These are phyloP conservation scores for Drosophila tristis DNA, from an alignment of 1,140 invertebrate genomes.

Conservation along the genomic window DNA sequence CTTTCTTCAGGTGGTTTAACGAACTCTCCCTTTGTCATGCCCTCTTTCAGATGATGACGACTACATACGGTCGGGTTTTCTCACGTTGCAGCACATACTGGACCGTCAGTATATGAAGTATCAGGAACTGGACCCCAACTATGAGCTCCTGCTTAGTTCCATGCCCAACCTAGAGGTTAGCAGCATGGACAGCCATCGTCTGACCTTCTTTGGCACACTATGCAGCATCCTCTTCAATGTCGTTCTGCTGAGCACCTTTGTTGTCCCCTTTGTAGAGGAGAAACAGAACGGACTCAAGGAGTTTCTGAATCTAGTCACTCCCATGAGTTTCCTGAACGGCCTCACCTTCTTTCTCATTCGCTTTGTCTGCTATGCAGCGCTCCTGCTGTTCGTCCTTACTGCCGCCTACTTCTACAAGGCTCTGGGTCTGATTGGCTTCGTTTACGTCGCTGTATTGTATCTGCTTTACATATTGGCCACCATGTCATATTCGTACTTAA, in stretches of 20 bases:
- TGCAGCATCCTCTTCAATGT: constrained; percentile 64
- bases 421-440: constrained; percentile 30
- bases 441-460: constrained; percentile 58
- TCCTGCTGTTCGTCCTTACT: constrained; percentile 43
- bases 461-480: constrained; percentile 67
- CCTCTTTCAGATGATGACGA: constrained; percentile 66
- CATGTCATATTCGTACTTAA: constrained; percentile 78
- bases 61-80: constrained; percentile 66
- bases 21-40: constrained; percentile 1
- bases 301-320: constrained; percentile 76
- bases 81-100: constrained; percentile 65
- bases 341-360: constrained; percentile 74
- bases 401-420: constrained; percentile 50
- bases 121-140: constrained; percentile 33
- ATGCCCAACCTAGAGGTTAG: constrained; percentile 63
- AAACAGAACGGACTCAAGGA: constrained; percentile 80
- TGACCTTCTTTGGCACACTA: constrained; percentile 63
- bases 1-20: constrained; percentile 6
- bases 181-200: constrained; percentile 51
- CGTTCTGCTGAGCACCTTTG: constrained; percentile 68
- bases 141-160: constrained; percentile 56
- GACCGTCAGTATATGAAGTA: constrained; percentile 68
- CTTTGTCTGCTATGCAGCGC: constrained; percentile 52
- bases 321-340: constrained; percentile 79
- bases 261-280: constrained; percentile 80